A percentile compares a stretch with the other conserved stretches of the same genome.
These are phyloP conservation scores for Syncerus caffer DNA, from an alignment of 2,797 vertebrate genomes.

Conservation along the genomic window DNA sequence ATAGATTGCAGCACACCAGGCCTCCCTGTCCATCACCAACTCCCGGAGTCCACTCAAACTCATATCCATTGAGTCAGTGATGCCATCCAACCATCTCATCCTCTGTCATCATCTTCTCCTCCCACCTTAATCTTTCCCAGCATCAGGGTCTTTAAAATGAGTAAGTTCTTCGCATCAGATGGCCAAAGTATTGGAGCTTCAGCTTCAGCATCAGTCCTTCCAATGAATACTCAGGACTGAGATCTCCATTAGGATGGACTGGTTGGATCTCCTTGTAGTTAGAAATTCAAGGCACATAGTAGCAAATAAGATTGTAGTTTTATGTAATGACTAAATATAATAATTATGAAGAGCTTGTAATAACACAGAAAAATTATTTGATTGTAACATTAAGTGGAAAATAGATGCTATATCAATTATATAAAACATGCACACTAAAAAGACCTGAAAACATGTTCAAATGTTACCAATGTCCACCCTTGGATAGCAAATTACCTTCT, in stretches of 20 bases:
- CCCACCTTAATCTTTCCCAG: not conserved
- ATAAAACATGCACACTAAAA: constrained; percentile 20
- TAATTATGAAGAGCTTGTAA: not conserved
- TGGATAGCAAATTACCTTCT: not conserved
- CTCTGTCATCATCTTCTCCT: not conserved
- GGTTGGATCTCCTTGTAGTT: not conserved
- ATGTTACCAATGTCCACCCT: not conserved
- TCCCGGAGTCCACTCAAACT: not conserved
- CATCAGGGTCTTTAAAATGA: not conserved
- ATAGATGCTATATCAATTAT: not conserved
- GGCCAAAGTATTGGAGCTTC: not conserved
- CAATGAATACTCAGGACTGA: not conserved
- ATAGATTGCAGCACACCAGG: not conserved
- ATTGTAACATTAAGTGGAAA: constrained; percentile 22
- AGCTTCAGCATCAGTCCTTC: not conserved
- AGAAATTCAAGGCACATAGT: constrained; percentile 8
- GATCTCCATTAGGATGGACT: not conserved
- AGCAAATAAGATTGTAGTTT: not conserved
- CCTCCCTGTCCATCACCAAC: not conserved
- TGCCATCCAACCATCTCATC: not conserved
- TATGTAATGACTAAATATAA: not conserved
- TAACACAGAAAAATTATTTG: not conserved
- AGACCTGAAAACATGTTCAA: constrained; percentile 26
- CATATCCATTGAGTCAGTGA: not conserved
- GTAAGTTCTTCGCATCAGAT: not conserved